Evolutionary conservation across 1,140 invertebrate genomes (phyloP), one percentile per base, ranked within the genome.

Genomic region (Micrasema longulum): DNA sequence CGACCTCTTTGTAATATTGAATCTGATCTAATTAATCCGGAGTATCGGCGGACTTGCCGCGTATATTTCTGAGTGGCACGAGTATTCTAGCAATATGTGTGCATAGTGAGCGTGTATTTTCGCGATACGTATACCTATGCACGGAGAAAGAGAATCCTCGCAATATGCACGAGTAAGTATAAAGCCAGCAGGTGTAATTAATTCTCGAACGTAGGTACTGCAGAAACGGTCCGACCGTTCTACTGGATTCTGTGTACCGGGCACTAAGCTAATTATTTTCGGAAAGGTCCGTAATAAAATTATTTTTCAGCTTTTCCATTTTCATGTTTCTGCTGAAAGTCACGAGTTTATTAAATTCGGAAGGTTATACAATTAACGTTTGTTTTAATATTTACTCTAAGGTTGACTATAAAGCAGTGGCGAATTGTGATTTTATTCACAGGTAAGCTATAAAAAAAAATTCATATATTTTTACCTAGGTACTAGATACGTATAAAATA

Each of bases 161-260:
- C n/a, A n/a, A n/a, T n/a, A 35, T 36, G 53, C 53, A 57, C 18
- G 53, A 57, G 53, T 2, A 14, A 31, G 4, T n/a, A 3, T n/a
- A 18, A 22, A 57, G 12, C 53, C 26, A 57, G 53, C 23, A 57
- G 53, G 64, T 67, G 64, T 67, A 67, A 52, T 67, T 50, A 67
- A 63, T 63, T 63, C 57, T 31, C 23, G 20, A 36, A 31, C 31
- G 53, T 57, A 57, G 53, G 36, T 57, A 35, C 36, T 2, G 23
- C 53, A 52, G 48, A n/a, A n/a, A n/a, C n/a, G n/a, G n/a, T n/a
- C n/a, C n/a, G n/a, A n/a, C n/a, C n/a, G n/a, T 52, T 16, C 23
- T 52, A n/a, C 23, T 31, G 53, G 36, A 11, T 35, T 31, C 31
- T 57, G 23, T 57, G 53, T 57, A 16, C 26, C 11, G 11, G 16